Base-by-base conservation (phyloP, 2,113 vertebrate species). In the Sorex araneus region DNA sequence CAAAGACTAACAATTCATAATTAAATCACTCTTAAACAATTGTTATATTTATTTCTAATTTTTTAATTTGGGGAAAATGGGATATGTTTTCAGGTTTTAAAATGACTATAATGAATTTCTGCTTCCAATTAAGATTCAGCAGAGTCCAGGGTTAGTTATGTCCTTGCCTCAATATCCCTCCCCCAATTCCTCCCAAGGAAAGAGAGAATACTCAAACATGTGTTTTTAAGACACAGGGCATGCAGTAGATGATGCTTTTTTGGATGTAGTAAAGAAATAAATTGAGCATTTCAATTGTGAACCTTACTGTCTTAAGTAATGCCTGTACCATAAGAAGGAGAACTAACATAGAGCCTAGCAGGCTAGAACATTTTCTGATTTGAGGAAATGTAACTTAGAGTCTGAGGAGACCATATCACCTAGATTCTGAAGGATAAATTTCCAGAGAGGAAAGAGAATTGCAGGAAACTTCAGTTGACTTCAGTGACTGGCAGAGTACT, bases 1-100 rank as follows among this genome's bases (percentile, higher is more conserved):
- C 30, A 83, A 74, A 89, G 50, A 75, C 50, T 47, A 87, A 12
- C 63, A 18, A 32, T 54, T 89, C 13, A 54, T 82, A 73, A 54
- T 64, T 27, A n/a, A 28, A 63, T 91, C 27, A 77, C 43, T 87
- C 36, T 18, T 91, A 77, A 91, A 82, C 70, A 36, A 45, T 89
- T 73, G 12, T 0, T 78, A 40, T 54, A 80, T 45, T 90, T 64
- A 3, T 57, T 77, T 78, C 5, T 73, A 43, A 87, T 77, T 32
- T 74, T 76, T 70, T 28, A 75, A 4, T 88, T 85, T 23, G 3
- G 21, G 25, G 25, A 27, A 77, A 81, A 70, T 80, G 69, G 4
- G 28, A 70, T 34, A 16, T 79, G 79, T 7, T 7, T 4, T 40
- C 40, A 40, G 7, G 40, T 73, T 25, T 79, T 66, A 32, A 57